phyloP scores from a whole-genome alignment of 2,797 vertebrate species.

The Perodicticus potto region DNA sequence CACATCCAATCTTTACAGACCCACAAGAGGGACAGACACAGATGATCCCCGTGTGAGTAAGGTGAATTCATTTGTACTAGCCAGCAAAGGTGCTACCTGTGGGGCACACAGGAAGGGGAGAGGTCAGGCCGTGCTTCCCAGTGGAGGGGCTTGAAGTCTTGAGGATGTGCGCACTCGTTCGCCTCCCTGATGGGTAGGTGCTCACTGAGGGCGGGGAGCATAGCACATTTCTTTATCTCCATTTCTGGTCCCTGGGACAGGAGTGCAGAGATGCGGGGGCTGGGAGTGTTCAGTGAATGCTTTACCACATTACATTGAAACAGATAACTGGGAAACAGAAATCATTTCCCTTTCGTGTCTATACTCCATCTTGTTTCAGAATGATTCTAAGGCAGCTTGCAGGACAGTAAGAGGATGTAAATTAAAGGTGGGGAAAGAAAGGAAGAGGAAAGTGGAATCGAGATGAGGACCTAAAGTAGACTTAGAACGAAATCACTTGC shows the following conservation, averaged over 20 bases:
- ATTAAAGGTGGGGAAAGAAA: not conserved
- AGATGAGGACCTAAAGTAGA: not conserved
- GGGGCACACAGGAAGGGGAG: not conserved
- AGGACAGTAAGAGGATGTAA: not conserved
- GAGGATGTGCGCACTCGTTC: not conserved
- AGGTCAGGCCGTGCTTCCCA: not conserved
- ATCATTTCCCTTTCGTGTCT: not conserved
- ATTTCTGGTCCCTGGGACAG: not conserved
- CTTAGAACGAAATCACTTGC: not conserved
- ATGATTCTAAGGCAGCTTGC: slow-evolving; percentile 34
- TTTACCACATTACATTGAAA: not conserved
- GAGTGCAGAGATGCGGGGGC: not conserved
- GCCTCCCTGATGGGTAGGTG: not conserved
- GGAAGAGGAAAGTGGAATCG: not conserved
- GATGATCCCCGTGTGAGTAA: not conserved
- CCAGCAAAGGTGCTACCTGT: not conserved
- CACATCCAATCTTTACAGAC: not conserved
- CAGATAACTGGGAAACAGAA: not conserved
- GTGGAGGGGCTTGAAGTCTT: not conserved
- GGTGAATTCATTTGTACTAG: not conserved
- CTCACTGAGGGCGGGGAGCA: not conserved
- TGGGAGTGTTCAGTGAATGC: not conserved
- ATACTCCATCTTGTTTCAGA: slow-evolving; percentile 36
- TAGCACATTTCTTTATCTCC: not conserved
- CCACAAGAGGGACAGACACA: not conserved